Base-by-base conservation (phyloP, 1,140 invertebrate species). In the Micrasema minimum region DNA sequence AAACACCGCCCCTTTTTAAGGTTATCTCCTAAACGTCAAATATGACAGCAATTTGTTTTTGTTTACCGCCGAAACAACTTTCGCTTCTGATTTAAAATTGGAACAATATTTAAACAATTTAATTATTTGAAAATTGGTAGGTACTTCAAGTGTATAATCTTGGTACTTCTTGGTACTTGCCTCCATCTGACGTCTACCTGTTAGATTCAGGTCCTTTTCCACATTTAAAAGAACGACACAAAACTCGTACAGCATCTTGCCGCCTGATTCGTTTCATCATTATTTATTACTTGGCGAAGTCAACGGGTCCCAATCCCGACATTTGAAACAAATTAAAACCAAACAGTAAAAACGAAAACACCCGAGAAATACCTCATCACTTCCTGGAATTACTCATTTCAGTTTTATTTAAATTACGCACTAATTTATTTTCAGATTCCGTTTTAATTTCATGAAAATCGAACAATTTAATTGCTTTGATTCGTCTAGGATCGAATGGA, bases 291-390 rank as follows among this genome's bases (percentile, higher is more conserved):
- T 72, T 1, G 35, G 31, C 20, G 55, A 41, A 11, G 71, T 72
- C 26, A 72, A 43, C 2, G 71, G 71, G 46, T 72, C 71, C 71
- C 26, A 72, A 35, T 4, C 71, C 71, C 7, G 71, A 72, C 66
- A 68, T 61, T 72, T 22, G 3, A 23, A 14, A n/a, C 3, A 18
- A 38, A 57, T 16, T 14, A 18, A 59, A 18, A 16, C 16, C 35
- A 38, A 38, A 16, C 37, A 18, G 16, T 4, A 41, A 59, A 9
- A 37, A 20, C 35, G 14, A 9, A 26, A 10, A 18, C 37, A 14
- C 35, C 14, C 2, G n/a, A 10, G 12, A 26, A 22, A 31, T n/a
- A 59, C 16, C 14, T 38, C 18, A 59, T 59, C 55, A 41, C 18
- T 59, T 22, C 51, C 51, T 23, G 26, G 14, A 14, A 23, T 55